Percentiles rank a stretch among this genome's conserved stretches.
Conservation (phyloP, 92 coral and sea anemone genomes). For the Palythoa grandis region DNA sequence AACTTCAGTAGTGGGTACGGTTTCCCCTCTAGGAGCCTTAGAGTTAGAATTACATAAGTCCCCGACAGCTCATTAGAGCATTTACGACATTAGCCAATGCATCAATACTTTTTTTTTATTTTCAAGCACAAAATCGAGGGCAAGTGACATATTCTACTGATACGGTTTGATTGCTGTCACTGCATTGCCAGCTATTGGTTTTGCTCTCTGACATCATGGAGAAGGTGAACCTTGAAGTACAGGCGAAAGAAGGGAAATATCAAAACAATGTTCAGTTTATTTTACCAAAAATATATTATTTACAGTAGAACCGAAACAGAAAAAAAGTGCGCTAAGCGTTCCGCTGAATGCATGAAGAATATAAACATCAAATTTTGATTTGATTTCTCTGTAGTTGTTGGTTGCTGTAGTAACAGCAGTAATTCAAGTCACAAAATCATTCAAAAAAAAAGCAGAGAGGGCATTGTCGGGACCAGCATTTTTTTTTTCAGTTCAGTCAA, state of each 20-base stretch:
- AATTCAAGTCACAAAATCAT: slow-evolving; percentile 7
- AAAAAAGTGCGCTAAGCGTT: neutral
- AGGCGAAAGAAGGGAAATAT: slow-evolving; percentile 2
- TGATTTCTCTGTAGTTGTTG: neutral
- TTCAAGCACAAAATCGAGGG: slow-evolving; percentile 19
- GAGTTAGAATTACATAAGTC: neutral
- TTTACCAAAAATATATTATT: neutral
- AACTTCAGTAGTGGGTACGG: neutral
- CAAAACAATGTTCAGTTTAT: slow-evolving; percentile 7
- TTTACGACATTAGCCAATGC: neutral
- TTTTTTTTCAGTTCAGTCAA: slow-evolving; percentile 1
- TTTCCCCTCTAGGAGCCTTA: neutral
- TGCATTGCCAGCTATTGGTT: neutral
- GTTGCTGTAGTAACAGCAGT: neutral
- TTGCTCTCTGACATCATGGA: neutral
- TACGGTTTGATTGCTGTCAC: slow-evolving; percentile 2
- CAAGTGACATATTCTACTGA: neutral
- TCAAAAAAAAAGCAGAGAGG: neutral
- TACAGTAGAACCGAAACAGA: slow-evolving; percentile 2
- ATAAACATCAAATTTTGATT: neutral
- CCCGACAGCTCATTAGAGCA: neutral
- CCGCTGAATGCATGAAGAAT: neutral
- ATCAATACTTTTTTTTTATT: neutral
- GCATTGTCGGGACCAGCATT: neutral
- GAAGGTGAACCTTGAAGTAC: neutral